Conservation (phyloP, 2,113 vertebrate species). For the Nibea coibor region DNA sequence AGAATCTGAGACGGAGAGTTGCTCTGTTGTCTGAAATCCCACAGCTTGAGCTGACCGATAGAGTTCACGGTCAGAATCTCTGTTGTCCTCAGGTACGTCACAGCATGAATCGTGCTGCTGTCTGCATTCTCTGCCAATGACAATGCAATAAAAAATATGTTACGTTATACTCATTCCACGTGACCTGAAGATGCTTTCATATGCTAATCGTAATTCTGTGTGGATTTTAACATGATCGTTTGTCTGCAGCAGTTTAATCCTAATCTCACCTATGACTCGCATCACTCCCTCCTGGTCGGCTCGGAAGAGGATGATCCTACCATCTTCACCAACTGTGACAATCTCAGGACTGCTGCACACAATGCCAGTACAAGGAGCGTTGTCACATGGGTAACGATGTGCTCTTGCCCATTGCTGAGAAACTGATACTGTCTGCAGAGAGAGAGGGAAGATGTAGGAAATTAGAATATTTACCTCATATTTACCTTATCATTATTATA, state of each 20-base stretch:
- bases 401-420: conserved; percentile 88
- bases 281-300: conserved; percentile 88
- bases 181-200: neutral
- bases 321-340: conserved; percentile 94
- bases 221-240: neutral
- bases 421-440: conserved; percentile 86
- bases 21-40: conserved; percentile 94
- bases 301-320: conserved; percentile 92
- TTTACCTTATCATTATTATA: neutral
- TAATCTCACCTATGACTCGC: conserved; percentile 88
- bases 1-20: conserved; percentile 93
- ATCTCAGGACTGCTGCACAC: conserved; percentile 94
- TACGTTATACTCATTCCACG: neutral
- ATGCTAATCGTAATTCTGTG: neutral
- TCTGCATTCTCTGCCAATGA: conserved; percentile 91
- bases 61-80: conserved; percentile 98
- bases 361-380: conserved; percentile 90
- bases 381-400: conserved; percentile 86
- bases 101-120: conserved; percentile 96
- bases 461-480: neutral
- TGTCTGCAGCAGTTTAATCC: neutral
- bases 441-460: conserved; percentile 23
- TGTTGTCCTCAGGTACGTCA: conserved; percentile 92
- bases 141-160: neutral
- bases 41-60: conserved; percentile 96